phyloP scores from a whole-genome alignment of 2,113 vertebrate species.

The Leptocoma aspasia region DNA sequence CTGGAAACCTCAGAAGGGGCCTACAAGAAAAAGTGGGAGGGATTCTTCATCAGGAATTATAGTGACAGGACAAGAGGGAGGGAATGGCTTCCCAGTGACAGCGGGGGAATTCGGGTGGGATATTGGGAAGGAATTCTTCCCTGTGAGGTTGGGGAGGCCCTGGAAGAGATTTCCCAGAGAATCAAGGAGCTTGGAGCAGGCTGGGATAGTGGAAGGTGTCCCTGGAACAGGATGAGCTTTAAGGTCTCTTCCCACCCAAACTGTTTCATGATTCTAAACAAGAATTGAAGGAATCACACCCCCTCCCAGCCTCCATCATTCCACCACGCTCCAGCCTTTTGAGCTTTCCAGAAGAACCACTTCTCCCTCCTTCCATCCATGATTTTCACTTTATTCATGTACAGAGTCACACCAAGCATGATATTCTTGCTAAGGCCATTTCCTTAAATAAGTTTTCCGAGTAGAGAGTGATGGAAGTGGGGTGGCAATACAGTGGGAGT shows the following conservation, averaged over 20 bases:
- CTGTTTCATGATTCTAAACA: background rate
- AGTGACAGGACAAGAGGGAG: background rate
- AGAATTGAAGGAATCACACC: background rate
- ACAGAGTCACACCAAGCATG: constrained; percentile 73
- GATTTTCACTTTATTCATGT: constrained; percentile 82
- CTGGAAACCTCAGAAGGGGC: background rate
- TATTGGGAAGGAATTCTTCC: background rate
- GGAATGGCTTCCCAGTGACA: background rate
- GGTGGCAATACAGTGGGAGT: background rate
- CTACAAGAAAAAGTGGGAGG: background rate
- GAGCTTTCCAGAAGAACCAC: background rate
- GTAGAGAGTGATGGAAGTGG: background rate
- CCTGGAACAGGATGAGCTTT: background rate
- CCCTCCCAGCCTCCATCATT: too few species aligned
- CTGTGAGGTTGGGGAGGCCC: too few species aligned
- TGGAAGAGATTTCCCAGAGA: background rate
- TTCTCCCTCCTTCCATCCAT: background rate
- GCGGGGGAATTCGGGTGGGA: background rate
- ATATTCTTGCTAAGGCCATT: constrained; percentile 54
- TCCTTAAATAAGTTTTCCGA: background rate
- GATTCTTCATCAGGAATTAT: background rate
- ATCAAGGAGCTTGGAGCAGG: background rate
- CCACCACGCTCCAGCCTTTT: background rate
- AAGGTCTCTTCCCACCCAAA: background rate
- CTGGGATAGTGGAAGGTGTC: background rate